Evolutionary conservation across 2,888 invertebrate genomes (phyloP).

Genomic region (Xestia c-nigrum): DNA sequence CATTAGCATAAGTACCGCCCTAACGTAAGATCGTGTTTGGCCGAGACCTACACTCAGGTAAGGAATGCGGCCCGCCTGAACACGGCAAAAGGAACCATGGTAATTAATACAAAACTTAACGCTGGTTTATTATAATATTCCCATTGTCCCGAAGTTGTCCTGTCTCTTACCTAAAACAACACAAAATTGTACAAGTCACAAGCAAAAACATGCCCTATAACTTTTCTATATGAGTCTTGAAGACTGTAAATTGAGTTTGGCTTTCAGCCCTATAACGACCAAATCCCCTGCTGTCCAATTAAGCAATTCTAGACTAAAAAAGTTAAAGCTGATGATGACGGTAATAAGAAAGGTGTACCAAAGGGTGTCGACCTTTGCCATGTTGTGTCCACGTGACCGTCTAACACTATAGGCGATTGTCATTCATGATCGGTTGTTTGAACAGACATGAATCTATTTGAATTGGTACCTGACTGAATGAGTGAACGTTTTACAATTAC

Average conservation of each 20-base stretch:
- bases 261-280: conserved; percentile 8
- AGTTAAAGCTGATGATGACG: not conserved
- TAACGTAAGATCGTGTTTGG: conserved; percentile 24
- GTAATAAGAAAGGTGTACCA: conserved; percentile 59
- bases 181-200: not conserved
- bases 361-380: conserved; percentile 79
- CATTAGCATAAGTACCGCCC: conserved; percentile 45
- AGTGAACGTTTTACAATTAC: conserved; percentile 51
- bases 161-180: conserved; percentile 34
- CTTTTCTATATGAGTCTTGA: conserved; percentile 10
- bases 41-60: conserved; percentile 40
- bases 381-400: conserved; percentile 75
- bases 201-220: conserved; percentile 1
- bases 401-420: conserved; percentile 66
- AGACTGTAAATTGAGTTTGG: conserved; percentile 9
- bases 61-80: conserved; percentile 53
- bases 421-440: conserved; percentile 68
- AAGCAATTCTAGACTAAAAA: conserved; percentile 20
- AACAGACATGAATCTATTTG: conserved; percentile 65
- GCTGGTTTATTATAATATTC: conserved; percentile 72
- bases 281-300: not conserved
- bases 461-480: conserved; percentile 57
- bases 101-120: conserved; percentile 68
- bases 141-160: conserved; percentile 69
- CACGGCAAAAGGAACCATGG: conserved; percentile 41